Evolutionary conservation across 2,113 vertebrate genomes (phyloP).

Genomic region (Monopterus albus): DNA sequence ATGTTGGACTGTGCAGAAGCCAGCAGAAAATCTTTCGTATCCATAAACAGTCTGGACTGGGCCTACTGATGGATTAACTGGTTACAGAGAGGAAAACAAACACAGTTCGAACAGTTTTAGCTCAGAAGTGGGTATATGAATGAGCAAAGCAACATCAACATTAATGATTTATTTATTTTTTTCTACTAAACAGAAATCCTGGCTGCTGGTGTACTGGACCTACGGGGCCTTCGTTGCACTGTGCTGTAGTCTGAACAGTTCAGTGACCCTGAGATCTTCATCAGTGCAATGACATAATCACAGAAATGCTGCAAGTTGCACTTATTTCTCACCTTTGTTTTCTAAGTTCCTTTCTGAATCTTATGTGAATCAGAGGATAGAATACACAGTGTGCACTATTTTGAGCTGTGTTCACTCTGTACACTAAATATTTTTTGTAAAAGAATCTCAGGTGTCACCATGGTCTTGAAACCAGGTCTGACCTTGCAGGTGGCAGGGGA

Average conservation of each 20-base stretch:
- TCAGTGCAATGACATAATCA: no score
- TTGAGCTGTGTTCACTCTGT: no score
- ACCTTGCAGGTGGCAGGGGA: constrained; percentile 99
- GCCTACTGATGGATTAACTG: constrained; percentile 1
- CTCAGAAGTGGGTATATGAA: neutral
- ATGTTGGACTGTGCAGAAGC: constrained; percentile 31
- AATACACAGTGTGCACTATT: no score
- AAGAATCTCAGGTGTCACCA: neutral
- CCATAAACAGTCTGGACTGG: neutral
- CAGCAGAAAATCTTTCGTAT: constrained; percentile 32
- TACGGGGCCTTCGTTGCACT: no score
- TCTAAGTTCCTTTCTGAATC: no score
- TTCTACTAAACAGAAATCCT: neutral
- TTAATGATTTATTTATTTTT: constrained; percentile 1
- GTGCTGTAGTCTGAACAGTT: no score
- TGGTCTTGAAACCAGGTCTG: constrained; percentile 17
- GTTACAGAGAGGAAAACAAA: constrained; percentile 2
- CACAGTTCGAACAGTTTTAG: neutral
- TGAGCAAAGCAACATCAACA: neutral
- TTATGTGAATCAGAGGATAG: no score
- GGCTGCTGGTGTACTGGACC: neutral
- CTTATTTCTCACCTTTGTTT: no score
- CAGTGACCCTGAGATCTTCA: no score
- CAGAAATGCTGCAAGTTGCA: neutral
- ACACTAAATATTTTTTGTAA: neutral